Percentiles rank a stretch among this genome's conserved stretches.
Evolutionary conservation across 2,113 vertebrate genomes (phyloP).

Genomic region (Dinomys branickii): DNA sequence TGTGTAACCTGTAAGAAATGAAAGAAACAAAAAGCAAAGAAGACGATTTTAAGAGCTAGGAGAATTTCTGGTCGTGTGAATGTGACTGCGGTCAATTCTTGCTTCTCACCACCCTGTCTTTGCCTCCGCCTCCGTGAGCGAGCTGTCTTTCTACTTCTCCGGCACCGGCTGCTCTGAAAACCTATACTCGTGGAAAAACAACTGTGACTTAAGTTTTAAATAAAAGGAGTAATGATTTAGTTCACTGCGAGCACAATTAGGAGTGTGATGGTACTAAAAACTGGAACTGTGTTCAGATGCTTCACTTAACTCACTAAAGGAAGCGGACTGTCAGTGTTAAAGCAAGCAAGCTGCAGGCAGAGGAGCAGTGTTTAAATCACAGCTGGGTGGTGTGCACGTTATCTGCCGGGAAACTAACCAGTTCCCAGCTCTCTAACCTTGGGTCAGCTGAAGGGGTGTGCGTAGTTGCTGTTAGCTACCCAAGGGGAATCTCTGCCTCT

Average conservation of each 20-base stretch:
- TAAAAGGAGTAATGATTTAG: background rate
- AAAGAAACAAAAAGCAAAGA: slow-evolving; percentile 3
- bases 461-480: background rate
- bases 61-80: background rate
- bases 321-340: background rate
- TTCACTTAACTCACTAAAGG: background rate
- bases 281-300: background rate
- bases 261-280: background rate
- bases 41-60: background rate
- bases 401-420: background rate
- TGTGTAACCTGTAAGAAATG: background rate
- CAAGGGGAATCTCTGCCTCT: background rate
- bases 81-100: background rate
- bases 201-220: background rate
- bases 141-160: background rate
- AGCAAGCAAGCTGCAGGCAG: background rate
- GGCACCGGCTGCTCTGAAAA: background rate
- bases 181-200: background rate
- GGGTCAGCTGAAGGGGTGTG: background rate
- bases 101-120: background rate
- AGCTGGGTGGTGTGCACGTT: background rate
- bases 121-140: background rate
- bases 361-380: background rate
- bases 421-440: background rate
- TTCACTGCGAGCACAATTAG: background rate